These are phyloP conservation scores for Natator depressus DNA, from an alignment of 2,113 vertebrate species.

Conservation along the genomic window DNA sequence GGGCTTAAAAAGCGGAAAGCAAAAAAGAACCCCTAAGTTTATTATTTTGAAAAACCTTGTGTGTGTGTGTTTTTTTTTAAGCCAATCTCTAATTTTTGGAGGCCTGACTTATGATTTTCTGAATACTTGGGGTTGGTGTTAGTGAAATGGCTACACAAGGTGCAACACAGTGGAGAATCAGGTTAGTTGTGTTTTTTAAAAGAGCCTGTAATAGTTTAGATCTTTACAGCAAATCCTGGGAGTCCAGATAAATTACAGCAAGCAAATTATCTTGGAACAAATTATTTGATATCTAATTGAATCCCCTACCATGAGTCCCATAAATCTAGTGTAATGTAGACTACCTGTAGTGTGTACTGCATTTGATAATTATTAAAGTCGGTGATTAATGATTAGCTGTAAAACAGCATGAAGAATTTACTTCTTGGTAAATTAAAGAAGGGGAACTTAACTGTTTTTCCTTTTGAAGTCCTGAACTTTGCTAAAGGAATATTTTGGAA, in stretches of 20 bases:
- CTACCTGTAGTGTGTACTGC: constrained; percentile 1
- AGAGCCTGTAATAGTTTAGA: constrained; percentile 29
- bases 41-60: background rate
- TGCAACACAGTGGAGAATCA: constrained; percentile 36
- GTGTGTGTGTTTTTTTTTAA: background rate
- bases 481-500: background rate
- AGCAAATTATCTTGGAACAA: constrained; percentile 50
- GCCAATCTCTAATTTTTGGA: background rate
- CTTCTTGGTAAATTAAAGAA: background rate
- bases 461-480: background rate
- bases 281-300: constrained; percentile 23
- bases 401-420: background rate
- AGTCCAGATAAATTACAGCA: constrained; percentile 22
- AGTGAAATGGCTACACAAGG: background rate
- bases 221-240: constrained; percentile 13
- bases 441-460: background rate
- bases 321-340: constrained; percentile 1
- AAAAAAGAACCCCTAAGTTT: background rate
- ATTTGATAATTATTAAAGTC: constrained; percentile 4
- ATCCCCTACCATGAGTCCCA: background rate
- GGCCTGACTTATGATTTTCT: constrained; percentile 43
- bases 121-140: background rate
- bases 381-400: constrained; percentile 6
- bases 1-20: background rate
- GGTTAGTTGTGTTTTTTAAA: constrained; percentile 17